Base-by-base conservation (phyloP, 2,113 vertebrate genomes). In the Parus major region DNA sequence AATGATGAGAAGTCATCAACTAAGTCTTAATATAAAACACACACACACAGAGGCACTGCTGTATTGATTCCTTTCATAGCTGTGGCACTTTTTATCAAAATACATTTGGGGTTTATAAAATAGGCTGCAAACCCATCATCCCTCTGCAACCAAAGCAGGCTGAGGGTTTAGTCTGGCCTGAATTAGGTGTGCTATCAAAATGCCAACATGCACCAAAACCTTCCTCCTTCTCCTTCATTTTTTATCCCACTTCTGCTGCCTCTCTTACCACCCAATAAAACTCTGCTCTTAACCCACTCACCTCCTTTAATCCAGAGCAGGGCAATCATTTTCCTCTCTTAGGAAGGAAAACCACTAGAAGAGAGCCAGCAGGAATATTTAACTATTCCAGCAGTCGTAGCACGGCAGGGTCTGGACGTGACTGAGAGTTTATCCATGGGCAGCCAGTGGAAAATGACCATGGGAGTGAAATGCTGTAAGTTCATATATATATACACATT, bases 1-100 rank as follows among this genome's bases (percentile, higher is more conserved):
- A 84, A 95, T 71, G 92, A 96, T 28, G 93, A 96, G 86, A 96
- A 96, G 92, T 92, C 90, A 93, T 97, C 95, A 96, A 65, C 95
- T 86, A 95, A 88, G 76, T 88, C 90, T 95, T 97, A 96, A 95
- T 96, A 93, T 69, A 86, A 95, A 94, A 57, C 64, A 84, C 7
- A 5, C 70, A 82, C 46, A 69, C 35, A 10, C n/a, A 59, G 83
- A 93, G 60, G 56, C 90, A 69, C 85, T 70, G 88, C 55, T 52
- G 27, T 73, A 95, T 96, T 2, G 88, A 92, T 93, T 94, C 65
- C 41, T 71, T 44, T 82, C 69, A 23, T 86, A 52, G 66, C 88
- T 49, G 11, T 24, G 49, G 36, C 71, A 81, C 3, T 4, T 56
- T 44, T 80, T 83, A 60, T 68, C 57, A 83, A 70, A 92, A 41